Percentiles rank a stretch among this genome's conserved stretches.
These are phyloP conservation scores for Andrena camellia DNA, from an alignment of 2,888 invertebrate species.

Conservation along the genomic window DNA sequence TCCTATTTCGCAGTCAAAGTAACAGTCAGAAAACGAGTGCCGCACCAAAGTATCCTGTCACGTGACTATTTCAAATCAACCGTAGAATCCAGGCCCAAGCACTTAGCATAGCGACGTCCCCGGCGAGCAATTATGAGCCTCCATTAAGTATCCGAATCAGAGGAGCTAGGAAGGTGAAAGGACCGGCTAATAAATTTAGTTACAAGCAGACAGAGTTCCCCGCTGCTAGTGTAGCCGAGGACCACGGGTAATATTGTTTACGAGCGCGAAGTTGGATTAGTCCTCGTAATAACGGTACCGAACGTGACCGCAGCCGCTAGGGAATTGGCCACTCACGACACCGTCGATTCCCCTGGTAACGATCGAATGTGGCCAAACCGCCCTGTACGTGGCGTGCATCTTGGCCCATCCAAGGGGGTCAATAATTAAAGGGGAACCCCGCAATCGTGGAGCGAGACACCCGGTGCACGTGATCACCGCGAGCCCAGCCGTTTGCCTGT, in stretches of 20 bases:
- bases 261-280: slow-evolving; percentile 72
- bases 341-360: slow-evolving; percentile 63
- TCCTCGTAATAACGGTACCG: slow-evolving; percentile 69
- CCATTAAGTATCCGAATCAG: slow-evolving; percentile 34
- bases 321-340: slow-evolving; percentile 54
- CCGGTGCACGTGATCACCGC: slow-evolving; percentile 49
- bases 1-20: background rate
- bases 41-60: background rate
- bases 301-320: slow-evolving; percentile 39
- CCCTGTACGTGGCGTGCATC: slow-evolving; percentile 37
- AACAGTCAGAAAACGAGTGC: background rate
- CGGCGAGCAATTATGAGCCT: slow-evolving; percentile 32
- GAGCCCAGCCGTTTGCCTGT: slow-evolving; percentile 22
- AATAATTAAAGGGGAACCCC: slow-evolving; percentile 60
- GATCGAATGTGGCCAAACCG: slow-evolving; percentile 45
- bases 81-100: background rate
- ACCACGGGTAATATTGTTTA: slow-evolving; percentile 69
- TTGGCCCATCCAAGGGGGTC: slow-evolving; percentile 39
- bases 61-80: slow-evolving; percentile 21
- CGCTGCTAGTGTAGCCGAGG: background rate
- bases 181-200: slow-evolving; percentile 57
- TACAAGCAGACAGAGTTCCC: slow-evolving; percentile 4
- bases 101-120: slow-evolving; percentile 32
- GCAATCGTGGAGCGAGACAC: slow-evolving; percentile 49
- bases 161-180: slow-evolving; percentile 8